Conservation (phyloP, 2,888 invertebrate species). For the Apeira syringaria region DNA sequence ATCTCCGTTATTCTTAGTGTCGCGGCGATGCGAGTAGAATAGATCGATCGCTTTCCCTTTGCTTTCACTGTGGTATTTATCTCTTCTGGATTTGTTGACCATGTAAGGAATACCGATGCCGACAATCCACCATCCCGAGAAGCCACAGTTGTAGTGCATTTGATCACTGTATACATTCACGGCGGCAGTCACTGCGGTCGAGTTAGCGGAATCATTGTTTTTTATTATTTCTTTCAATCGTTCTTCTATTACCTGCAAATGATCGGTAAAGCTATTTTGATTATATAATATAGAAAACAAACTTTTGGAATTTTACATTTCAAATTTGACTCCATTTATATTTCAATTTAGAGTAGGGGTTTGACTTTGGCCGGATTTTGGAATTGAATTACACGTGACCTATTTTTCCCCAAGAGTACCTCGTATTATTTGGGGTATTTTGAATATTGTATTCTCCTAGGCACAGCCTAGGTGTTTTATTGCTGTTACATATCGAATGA, state of each 20-base stretch:
- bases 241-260: neutral
- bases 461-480: no score
- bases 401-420: no score
- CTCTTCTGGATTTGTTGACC: neutral
- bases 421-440: no score
- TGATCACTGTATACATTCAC: neutral
- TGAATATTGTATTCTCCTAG: no score
- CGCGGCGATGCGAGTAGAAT: neutral
- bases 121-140: neutral
- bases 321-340: no score
- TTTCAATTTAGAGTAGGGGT: no score
- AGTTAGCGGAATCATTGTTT: neutral
- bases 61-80: neutral
- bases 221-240: constrained; percentile 1
- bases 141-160: constrained; percentile 4
- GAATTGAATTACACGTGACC: no score
- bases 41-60: neutral
- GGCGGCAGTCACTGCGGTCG: neutral
- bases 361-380: no score
- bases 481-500: no score
- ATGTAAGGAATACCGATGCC: neutral
- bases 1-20: neutral
- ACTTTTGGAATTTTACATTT: no score
- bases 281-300: no score
- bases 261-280: no score